Evolutionary conservation across 2,113 vertebrate genomes (phyloP).

Genomic region (Tragelaphus scriptus): DNA sequence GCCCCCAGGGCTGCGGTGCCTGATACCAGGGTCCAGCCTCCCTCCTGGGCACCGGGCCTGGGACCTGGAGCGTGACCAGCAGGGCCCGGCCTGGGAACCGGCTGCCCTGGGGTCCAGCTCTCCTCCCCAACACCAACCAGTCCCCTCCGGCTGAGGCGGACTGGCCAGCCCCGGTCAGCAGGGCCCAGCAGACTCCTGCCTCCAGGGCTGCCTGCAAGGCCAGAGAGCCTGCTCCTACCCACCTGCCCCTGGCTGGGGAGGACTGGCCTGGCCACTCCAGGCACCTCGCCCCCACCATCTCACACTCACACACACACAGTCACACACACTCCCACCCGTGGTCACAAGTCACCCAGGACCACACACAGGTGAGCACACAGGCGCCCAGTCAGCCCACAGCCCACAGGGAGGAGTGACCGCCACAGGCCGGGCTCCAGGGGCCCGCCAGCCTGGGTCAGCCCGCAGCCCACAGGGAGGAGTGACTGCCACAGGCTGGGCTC

Average conservation of each 20-base stretch:
- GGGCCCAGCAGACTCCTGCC: neutral
- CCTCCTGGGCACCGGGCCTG: neutral
- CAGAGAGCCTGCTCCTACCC: neutral
- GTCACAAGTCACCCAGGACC: neutral
- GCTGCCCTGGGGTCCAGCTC: neutral
- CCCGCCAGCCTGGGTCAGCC: too few relatives aligned
- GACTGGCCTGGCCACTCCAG: neutral
- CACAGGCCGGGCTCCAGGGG: neutral
- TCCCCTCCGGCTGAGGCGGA: neutral
- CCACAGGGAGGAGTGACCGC: neutral
- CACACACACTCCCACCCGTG: neutral
- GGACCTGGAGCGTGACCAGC: neutral
- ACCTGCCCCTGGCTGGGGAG: neutral
- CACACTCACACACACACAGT: neutral
- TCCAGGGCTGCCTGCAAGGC: neutral
- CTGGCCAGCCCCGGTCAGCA: neutral
- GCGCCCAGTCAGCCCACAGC: too few relatives aligned
- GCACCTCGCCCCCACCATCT: fast-evolving
- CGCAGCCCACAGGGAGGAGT: neutral
- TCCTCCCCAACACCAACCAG: neutral
- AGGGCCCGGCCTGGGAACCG: neutral
- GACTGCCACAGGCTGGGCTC: neutral
- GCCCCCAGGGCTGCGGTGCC: fast-evolving
- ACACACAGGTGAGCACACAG: neutral
- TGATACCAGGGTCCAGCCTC: neutral